Evolutionary conservation across 2,797 vertebrate species (phyloP), one percentile per base, ranked within the genome.

Genomic region (Pogoniulus pusillus): DNA sequence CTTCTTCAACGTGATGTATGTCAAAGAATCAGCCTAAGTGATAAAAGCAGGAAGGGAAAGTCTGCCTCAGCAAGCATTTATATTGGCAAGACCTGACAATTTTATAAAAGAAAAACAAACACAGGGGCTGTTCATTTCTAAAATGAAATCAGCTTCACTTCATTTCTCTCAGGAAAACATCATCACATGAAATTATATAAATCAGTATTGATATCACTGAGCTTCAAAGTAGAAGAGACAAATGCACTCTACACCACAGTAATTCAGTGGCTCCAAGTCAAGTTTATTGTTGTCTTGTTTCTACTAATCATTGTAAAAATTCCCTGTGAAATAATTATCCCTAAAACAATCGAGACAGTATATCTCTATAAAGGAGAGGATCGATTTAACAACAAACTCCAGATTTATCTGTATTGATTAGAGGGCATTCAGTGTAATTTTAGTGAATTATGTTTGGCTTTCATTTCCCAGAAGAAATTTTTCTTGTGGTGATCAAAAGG

Each of bases 361-460:
- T 96, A 97, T 98, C 94, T 97, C 97, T 97, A 94, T 96, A 97
- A 97, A 97, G 91, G 95, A 97, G 93, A 96, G 96, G 96, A 98
- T 98, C 96, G 97, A 99, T 98, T 98, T 97, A 97, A 97, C 97
- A 98, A 98, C 98, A 98, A 98, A 98, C 97, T 98, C 90, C 96
- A 98, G 98, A 98, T 98, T 98, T 98, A 98, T 98, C 97, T 97
- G 93, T 91, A 96, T 96, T 96, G 98, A 98, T 98, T 96, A 97
- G 95, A 95, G 95, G 95, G 95, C 94, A 76, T 96, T 97, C 97
- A 93, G 93, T 94, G 97, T 91, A 97, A 98, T 98, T 98, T 98
- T 97, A 97, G 98, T 97, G 97, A 95, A 97, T 97, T 95, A 97
- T 97, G 93, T 94, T 94, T 95, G 93, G 84, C 95, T 97, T 96